These are phyloP conservation scores for Sarcoramphus papa DNA, from an alignment of 2,797 vertebrate species.

Conservation along the genomic window DNA sequence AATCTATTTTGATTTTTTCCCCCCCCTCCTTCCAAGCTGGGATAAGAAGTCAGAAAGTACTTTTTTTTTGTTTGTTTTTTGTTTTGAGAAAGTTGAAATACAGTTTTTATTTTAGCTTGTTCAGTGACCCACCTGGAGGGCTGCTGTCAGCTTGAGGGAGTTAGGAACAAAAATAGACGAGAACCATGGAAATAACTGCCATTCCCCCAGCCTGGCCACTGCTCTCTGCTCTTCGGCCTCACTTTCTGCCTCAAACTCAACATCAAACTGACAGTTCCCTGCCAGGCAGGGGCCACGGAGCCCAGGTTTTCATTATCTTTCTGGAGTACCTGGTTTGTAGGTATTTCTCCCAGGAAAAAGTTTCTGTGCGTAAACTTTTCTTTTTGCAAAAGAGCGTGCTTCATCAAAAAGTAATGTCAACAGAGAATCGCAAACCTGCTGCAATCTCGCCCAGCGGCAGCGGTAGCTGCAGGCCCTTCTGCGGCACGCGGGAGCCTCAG, in stretches of 20 bases:
- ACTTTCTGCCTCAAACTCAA: background rate
- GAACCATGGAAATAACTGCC: background rate
- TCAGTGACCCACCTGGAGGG: too few species aligned
- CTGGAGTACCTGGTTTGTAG: background rate
- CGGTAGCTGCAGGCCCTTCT: background rate
- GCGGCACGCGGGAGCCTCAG: background rate
- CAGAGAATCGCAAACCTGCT: background rate
- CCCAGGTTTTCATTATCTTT: background rate
- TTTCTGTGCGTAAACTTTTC: rapidly evolving
- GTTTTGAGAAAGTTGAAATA: background rate
- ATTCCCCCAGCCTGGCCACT: background rate
- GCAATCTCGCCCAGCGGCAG: background rate
- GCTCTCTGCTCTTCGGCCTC: background rate
- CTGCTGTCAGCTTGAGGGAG: background rate
- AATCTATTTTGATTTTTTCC: background rate
- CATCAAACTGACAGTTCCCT: too few species aligned
- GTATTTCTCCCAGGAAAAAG: background rate
- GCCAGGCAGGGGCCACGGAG: background rate
- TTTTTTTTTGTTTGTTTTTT: background rate
- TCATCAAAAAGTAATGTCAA: rapidly evolving
- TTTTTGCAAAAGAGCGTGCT: rapidly evolving
- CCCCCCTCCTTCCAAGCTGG: background rate
- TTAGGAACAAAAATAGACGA: background rate
- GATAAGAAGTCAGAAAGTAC: background rate
- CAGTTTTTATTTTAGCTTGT: background rate